Conservation (phyloP, 2,888 invertebrate genomes). For the Mylabris sibirica region DNA sequence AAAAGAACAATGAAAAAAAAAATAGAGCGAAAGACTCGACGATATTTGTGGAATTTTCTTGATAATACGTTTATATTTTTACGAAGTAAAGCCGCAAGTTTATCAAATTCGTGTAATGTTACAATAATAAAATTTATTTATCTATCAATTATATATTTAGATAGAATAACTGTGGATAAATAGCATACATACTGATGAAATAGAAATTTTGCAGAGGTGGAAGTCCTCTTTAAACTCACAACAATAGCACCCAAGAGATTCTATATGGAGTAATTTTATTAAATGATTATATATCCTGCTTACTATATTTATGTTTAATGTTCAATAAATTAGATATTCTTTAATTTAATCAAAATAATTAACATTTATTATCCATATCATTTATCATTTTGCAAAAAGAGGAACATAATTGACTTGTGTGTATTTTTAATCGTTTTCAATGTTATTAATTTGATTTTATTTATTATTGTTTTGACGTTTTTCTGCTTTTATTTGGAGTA, state of each 20-base stretch:
- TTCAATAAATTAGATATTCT: not conserved
- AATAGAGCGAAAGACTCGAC: not conserved
- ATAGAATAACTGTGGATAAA: not conserved
- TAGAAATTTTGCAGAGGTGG: not conserved
- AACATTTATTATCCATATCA: not conserved
- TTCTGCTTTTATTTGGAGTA: too few species aligned
- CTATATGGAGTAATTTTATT: slow-evolving; percentile 4
- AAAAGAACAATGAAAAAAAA: not conserved
- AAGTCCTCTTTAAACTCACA: slow-evolving; percentile 1
- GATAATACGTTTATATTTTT: not conserved
- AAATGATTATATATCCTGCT: slow-evolving; percentile 4
- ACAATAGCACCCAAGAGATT: not conserved
- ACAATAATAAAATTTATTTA: slow-evolving; percentile 7
- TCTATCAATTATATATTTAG: not conserved
- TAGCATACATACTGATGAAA: not conserved
- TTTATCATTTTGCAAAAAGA: not conserved
- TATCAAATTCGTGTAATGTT: slow-evolving; percentile 8
- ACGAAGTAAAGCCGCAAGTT: slow-evolving; percentile 1
- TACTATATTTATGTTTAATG: not conserved
- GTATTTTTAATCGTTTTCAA: not conserved
- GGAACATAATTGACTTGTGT: not conserved
- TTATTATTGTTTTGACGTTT: too few species aligned
- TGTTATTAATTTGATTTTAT: not conserved
- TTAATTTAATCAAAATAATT: slow-evolving; percentile 1
- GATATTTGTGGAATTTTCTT: slow-evolving; percentile 11